phyloP scores from a whole-genome alignment of 2,797 vertebrate genomes.

The Arremon brunneinucha region DNA sequence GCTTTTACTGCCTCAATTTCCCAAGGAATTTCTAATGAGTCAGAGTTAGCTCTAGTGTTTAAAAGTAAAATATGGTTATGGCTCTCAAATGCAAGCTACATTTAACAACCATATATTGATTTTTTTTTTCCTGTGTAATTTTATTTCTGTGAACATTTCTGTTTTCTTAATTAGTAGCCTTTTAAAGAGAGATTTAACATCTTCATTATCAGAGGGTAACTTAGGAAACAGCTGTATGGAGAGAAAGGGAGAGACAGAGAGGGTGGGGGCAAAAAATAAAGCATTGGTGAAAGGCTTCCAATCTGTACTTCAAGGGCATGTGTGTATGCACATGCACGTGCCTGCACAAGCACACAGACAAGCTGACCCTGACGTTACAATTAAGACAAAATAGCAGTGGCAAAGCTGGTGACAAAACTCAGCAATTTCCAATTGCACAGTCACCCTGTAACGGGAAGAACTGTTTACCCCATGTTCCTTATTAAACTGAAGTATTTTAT shows the following conservation, averaged over 20 bases:
- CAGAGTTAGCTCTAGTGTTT: slow-evolving; percentile 64
- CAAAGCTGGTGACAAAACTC: slow-evolving; percentile 72
- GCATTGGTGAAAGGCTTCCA: not conserved
- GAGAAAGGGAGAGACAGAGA: not conserved
- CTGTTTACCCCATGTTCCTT: slow-evolving; percentile 83
- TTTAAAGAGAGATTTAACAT: slow-evolving; percentile 77
- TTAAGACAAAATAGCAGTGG: slow-evolving; percentile 64
- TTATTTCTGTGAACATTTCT: slow-evolving; percentile 78
- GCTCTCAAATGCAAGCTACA: slow-evolving; percentile 73
- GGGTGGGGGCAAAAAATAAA: not conserved
- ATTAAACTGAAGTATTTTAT: slow-evolving; percentile 90
- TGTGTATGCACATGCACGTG: not conserved
- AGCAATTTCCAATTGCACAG: slow-evolving; percentile 74
- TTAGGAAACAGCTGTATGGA: slow-evolving; percentile 50
- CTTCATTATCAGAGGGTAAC: slow-evolving; percentile 62
- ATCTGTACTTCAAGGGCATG: not conserved
- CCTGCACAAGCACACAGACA: not conserved
- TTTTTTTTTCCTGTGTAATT: slow-evolving; percentile 70
- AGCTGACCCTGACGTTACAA: slow-evolving; percentile 27
- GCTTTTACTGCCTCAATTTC: slow-evolving; percentile 71
- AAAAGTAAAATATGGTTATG: slow-evolving; percentile 78
- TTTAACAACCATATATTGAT: slow-evolving; percentile 80
- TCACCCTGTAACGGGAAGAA: slow-evolving; percentile 78
- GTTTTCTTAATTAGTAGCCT: slow-evolving; percentile 80
- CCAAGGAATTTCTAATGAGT: slow-evolving; percentile 72